Percentiles rank a stretch among this genome's conserved stretches.
phyloP scores from a whole-genome alignment of 92 coral and sea anemone genomes.

The Parazoanthus swiftii region DNA sequence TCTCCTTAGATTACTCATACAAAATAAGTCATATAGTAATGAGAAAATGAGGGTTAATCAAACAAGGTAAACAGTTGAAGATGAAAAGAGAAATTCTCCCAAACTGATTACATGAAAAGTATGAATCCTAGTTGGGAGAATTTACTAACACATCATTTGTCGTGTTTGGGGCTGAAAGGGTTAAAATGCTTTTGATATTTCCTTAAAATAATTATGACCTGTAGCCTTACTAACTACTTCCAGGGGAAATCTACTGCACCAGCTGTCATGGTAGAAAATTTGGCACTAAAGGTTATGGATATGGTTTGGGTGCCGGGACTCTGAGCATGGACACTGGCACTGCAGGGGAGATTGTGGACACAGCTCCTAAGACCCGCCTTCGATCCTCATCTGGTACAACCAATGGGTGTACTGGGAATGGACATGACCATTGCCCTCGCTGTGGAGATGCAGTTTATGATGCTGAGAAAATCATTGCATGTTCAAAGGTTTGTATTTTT shows the following conservation, averaged over 20 bases:
- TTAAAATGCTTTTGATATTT: no score
- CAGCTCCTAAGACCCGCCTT: constrained; percentile 54
- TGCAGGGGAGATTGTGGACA: constrained; percentile 57
- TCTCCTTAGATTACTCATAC: no score
- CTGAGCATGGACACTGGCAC: constrained; percentile 76
- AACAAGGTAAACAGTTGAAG: no score
- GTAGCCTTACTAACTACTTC: neutral
- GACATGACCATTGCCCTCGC: constrained; percentile 54
- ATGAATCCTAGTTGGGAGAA: no score
- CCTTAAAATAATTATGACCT: no score
- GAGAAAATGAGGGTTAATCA: no score
- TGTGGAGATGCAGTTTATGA: constrained; percentile 66
- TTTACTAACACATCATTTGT: no score
- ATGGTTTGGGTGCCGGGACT: constrained; percentile 81
- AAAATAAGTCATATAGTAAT: no score
- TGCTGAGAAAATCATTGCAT: constrained; percentile 65
- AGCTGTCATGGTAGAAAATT: constrained; percentile 71
- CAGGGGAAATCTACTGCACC: constrained; percentile 73
- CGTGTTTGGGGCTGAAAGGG: no score
- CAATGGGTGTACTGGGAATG: constrained; percentile 14
- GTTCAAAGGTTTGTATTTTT: constrained; percentile 54
- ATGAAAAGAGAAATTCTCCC: no score
- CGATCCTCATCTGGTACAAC: constrained; percentile 8
- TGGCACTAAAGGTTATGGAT: constrained; percentile 87
- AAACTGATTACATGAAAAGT: no score